A percentile compares a stretch with the other conserved stretches of the same genome.
These are phyloP conservation scores for Elegia similella DNA, from an alignment of 2,888 invertebrate species.

Conservation along the genomic window DNA sequence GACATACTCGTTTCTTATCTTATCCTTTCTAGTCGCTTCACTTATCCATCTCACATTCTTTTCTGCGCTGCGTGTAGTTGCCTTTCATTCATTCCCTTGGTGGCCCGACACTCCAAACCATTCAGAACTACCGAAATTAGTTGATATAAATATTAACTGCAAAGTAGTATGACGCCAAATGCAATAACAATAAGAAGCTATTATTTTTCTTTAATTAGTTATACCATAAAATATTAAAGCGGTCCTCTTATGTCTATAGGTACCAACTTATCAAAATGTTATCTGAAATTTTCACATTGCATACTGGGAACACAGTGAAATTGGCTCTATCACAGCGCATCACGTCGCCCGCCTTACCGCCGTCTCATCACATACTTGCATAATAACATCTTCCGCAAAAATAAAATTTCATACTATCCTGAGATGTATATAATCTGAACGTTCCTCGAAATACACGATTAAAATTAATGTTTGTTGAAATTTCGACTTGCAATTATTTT, in stretches of 20 bases:
- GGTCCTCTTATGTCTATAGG: neutral
- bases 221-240: too few species aligned
- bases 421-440: neutral
- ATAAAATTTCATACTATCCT: slow-evolving; percentile 3
- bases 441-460: neutral
- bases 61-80: too few species aligned
- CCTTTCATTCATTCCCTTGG: too few species aligned
- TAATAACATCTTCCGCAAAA: slow-evolving; percentile 10
- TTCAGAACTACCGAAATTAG: too few species aligned
- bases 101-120: too few species aligned
- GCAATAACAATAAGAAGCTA: too few species aligned
- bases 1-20: too few species aligned
- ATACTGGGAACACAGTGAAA: neutral
- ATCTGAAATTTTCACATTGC: neutral
- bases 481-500: neutral
- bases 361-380: slow-evolving; percentile 8
- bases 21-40: too few species aligned
- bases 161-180: too few species aligned
- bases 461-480: neutral
- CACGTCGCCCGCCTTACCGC: slow-evolving; percentile 9
- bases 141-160: too few species aligned
- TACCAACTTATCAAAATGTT: neutral
- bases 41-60: too few species aligned
- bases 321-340: slow-evolving; percentile 12
- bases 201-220: too few species aligned